phyloP scores from a whole-genome alignment of 2,113 vertebrate species.

The Meriones unguiculatus region DNA sequence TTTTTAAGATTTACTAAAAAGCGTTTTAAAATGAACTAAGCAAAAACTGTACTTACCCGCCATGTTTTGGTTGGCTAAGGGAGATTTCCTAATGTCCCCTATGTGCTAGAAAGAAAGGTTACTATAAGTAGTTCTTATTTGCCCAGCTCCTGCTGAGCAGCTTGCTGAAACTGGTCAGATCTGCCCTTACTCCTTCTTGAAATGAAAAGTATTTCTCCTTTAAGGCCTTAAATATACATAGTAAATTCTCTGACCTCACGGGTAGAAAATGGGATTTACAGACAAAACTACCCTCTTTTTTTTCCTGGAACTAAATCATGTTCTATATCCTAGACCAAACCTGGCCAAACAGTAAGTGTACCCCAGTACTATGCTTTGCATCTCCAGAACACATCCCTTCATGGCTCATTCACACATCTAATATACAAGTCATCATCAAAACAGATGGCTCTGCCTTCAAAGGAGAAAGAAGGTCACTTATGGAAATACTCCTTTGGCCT shows the following conservation, averaged over 20 bases:
- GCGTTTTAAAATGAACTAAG: constrained; percentile 26
- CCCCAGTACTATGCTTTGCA: background rate
- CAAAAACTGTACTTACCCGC: background rate
- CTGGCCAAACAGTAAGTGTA: background rate
- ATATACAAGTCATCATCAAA: background rate
- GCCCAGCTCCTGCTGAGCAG: background rate
- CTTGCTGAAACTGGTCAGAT: background rate
- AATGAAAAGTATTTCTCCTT: background rate
- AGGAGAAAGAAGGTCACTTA: background rate
- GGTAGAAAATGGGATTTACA: background rate
- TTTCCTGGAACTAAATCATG: constrained; percentile 1
- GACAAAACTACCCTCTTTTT: background rate
- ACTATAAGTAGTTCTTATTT: background rate
- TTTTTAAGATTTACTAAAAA: constrained; percentile 2
- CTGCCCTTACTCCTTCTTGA: background rate
- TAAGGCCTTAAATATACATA: background rate
- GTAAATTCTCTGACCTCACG: constrained; percentile 40
- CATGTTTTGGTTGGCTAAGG: background rate
- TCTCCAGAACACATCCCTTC: background rate
- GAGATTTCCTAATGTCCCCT: constrained; percentile 27
- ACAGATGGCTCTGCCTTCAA: background rate
- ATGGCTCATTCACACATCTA: background rate
- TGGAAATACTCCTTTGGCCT: background rate
- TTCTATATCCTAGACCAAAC: background rate
- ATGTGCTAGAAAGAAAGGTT: background rate